Conservation (phyloP, 2,888 invertebrate species). For the Octodonta nipae region DNA sequence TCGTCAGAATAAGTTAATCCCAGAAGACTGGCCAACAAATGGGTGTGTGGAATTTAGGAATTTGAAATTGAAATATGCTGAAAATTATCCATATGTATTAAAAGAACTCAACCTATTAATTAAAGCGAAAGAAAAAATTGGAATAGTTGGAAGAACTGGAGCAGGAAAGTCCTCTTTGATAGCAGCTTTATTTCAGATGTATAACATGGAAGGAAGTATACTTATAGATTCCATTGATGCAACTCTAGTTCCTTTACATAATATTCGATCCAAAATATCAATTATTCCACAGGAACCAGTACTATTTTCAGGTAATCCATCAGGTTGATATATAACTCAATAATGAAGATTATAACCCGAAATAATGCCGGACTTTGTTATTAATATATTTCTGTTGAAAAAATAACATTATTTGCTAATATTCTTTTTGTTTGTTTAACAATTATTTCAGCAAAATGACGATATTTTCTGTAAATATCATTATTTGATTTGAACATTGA, state of each 20-base stretch:
- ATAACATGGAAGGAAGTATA: constrained; percentile 64
- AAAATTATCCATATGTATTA: constrained; percentile 58
- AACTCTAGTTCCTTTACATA: constrained; percentile 54
- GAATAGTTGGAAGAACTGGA: constrained; percentile 72
- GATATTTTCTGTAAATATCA: too few relatives aligned
- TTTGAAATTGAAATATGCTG: constrained; percentile 59
- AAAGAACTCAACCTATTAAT: constrained; percentile 55
- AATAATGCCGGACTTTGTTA: too few relatives aligned
- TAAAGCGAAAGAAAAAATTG: constrained; percentile 59
- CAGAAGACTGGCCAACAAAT: constrained; percentile 58
- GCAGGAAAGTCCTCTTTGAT: constrained; percentile 74
- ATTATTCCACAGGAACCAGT: constrained; percentile 83
- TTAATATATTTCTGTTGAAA: too few relatives aligned
- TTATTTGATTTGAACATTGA: too few relatives aligned
- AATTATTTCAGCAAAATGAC: too few relatives aligned
- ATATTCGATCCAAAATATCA: constrained; percentile 62
- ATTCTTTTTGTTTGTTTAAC: too few relatives aligned
- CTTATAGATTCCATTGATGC: constrained; percentile 68
- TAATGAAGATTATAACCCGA: too few relatives aligned
- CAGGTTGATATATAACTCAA: too few relatives aligned
- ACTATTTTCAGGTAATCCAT: constrained; percentile 70
- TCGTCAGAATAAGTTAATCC: constrained; percentile 34
- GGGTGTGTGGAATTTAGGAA: constrained; percentile 57
- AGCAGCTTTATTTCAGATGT: constrained; percentile 67
- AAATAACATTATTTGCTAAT: too few relatives aligned